Evolutionary conservation across 2,888 invertebrate species (phyloP).

Genomic region (Crossocerus cetratus): DNA sequence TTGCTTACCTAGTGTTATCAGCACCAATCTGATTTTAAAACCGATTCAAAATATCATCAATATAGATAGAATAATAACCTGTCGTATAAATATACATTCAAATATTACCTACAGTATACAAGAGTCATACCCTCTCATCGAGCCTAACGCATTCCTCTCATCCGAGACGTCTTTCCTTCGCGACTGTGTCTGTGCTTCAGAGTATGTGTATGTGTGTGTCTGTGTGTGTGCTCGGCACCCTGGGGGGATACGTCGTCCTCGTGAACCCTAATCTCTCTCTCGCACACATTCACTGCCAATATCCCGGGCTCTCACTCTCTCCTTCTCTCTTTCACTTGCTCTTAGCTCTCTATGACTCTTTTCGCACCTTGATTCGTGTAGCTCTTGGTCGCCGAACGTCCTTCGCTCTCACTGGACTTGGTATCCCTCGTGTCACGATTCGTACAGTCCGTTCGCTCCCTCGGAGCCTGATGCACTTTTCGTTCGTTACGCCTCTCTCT

Average conservation of each 20-base stretch:
- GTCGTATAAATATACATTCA: slow-evolving; percentile 76
- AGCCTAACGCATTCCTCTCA: slow-evolving; percentile 31
- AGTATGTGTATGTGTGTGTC: slow-evolving; percentile 18
- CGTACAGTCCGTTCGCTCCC: no score
- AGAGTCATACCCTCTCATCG: slow-evolving; percentile 65
- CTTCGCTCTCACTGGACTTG: slow-evolving; percentile 12
- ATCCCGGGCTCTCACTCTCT: slow-evolving; percentile 37
- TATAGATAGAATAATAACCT: slow-evolving; percentile 75
- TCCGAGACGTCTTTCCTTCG: slow-evolving; percentile 32
- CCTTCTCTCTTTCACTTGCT: slow-evolving; percentile 31
- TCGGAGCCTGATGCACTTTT: background rate
- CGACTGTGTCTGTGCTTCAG: no score
- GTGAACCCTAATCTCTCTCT: slow-evolving; percentile 54
- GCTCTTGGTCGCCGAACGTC: slow-evolving; percentile 27
- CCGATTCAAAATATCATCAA: slow-evolving; percentile 75
- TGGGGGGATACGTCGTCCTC: slow-evolving; percentile 47
- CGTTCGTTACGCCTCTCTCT: slow-evolving; percentile 8
- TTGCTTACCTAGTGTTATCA: slow-evolving; percentile 68
- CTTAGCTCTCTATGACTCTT: slow-evolving; percentile 12
- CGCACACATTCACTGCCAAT: slow-evolving; percentile 34
- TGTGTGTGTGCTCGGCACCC: slow-evolving; percentile 54
- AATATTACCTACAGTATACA: slow-evolving; percentile 76
- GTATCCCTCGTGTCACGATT: background rate
- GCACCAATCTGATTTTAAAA: slow-evolving; percentile 76
- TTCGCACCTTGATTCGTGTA: slow-evolving; percentile 15